Conservation (phyloP, 2,797 vertebrate species). For the Champsocephalus gunnari region DNA sequence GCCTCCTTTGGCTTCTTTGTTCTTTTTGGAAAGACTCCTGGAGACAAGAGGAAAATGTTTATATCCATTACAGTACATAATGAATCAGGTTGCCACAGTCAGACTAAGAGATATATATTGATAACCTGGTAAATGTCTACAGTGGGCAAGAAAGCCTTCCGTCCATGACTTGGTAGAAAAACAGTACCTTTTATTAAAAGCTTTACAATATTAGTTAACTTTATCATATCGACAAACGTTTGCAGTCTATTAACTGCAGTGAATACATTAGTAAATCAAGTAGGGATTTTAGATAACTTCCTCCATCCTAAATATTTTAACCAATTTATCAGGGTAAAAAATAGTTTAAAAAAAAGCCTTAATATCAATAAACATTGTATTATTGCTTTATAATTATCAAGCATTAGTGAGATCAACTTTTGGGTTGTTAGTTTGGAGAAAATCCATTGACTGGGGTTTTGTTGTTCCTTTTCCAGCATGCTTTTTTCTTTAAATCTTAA, state of each 20-base stretch:
- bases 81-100: constrained; percentile 30
- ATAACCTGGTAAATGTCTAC: constrained; percentile 1
- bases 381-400: neutral
- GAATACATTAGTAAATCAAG: neutral
- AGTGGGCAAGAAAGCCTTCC: neutral
- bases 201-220: neutral
- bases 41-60: constrained; percentile 44
- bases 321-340: neutral
- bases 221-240: neutral
- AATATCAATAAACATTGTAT: neutral
- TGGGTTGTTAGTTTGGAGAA: constrained; percentile 8
- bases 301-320: neutral
- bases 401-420: neutral
- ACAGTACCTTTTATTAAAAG: neutral
- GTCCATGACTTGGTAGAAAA: neutral
- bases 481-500: neutral
- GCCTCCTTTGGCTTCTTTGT: constrained; percentile 15
- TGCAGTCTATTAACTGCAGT: neutral
- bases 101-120: neutral
- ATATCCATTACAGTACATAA: constrained; percentile 33
- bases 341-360: neutral
- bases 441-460: neutral
- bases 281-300: neutral
- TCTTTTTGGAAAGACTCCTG: constrained; percentile 51
- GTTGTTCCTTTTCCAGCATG: neutral